phyloP scores from a whole-genome alignment of 2,797 vertebrate genomes.

The Buceros bicornis region DNA sequence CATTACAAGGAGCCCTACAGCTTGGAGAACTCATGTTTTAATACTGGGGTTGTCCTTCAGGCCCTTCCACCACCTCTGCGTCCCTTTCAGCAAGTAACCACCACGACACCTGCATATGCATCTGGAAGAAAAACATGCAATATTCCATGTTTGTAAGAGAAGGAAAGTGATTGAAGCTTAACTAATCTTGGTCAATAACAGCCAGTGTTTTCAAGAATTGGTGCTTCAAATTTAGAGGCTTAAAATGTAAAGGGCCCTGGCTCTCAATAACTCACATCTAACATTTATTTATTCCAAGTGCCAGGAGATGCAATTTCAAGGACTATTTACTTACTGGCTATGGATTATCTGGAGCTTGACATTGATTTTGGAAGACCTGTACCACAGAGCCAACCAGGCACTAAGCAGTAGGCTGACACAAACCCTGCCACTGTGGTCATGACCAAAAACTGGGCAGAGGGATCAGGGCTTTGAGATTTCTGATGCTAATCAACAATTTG shows the following conservation, averaged over 20 bases:
- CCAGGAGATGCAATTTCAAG: background rate
- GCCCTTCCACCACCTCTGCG: background rate
- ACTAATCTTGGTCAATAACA: background rate
- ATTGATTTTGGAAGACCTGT: background rate
- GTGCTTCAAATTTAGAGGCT: background rate
- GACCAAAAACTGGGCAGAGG: background rate
- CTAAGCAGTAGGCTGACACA: rapidly evolving
- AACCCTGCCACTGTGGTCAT: background rate
- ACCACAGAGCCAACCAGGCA: background rate
- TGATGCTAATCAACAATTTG: background rate
- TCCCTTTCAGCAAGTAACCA: background rate
- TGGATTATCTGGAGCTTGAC: background rate
- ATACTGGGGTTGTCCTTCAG: background rate
- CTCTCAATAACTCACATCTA: background rate
- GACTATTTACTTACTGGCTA: background rate
- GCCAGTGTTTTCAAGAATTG: background rate
- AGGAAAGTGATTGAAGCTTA: background rate
- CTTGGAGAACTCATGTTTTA: background rate
- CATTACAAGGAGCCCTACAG: background rate
- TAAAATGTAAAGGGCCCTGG: background rate
- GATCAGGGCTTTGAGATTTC: background rate
- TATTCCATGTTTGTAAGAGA: background rate
- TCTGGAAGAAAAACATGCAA: background rate
- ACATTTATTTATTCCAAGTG: background rate
- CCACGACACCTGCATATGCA: background rate